Conservation (phyloP, 1,140 invertebrate genomes). For the Cotesia chilonis region DNA sequence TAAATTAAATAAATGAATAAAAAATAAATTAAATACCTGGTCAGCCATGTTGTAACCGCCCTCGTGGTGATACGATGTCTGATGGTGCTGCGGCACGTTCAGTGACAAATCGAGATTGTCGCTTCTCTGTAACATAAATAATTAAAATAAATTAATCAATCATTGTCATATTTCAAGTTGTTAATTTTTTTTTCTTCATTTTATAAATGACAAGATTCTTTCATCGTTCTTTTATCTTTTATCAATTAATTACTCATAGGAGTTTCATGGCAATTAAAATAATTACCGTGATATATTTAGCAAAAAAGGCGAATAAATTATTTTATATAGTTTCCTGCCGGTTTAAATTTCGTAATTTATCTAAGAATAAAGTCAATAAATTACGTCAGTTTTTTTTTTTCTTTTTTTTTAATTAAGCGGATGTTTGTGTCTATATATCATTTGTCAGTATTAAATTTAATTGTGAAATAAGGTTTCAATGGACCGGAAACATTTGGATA, state of each 20-base stretch:
- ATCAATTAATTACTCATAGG: too few relatives aligned
- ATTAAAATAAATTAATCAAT: constrained; percentile 30
- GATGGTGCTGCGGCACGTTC: constrained; percentile 73
- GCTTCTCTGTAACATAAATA: constrained; percentile 73
- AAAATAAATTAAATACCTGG: constrained; percentile 68
- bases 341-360: constrained; percentile 1
- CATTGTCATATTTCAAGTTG: neutral
- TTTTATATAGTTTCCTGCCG: too few relatives aligned
- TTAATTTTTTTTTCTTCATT: neutral
- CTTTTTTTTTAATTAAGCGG: too few relatives aligned
- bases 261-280: too few relatives aligned
- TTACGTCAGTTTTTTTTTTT: too few relatives aligned
- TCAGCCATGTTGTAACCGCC: constrained; percentile 79
- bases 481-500: too few relatives aligned
- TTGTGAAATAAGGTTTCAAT: too few relatives aligned
- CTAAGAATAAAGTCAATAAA: too few relatives aligned
- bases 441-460: too few relatives aligned
- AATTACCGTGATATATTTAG: neutral
- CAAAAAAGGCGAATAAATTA: constrained; percentile 8
- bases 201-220: neutral
- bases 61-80: constrained; percentile 66
- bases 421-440: too few relatives aligned
- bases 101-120: constrained; percentile 78
- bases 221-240: too few relatives aligned
- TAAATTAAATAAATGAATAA: too few relatives aligned